Conservation (phyloP, 2,888 invertebrate species). For the Agriopis marginaria region DNA sequence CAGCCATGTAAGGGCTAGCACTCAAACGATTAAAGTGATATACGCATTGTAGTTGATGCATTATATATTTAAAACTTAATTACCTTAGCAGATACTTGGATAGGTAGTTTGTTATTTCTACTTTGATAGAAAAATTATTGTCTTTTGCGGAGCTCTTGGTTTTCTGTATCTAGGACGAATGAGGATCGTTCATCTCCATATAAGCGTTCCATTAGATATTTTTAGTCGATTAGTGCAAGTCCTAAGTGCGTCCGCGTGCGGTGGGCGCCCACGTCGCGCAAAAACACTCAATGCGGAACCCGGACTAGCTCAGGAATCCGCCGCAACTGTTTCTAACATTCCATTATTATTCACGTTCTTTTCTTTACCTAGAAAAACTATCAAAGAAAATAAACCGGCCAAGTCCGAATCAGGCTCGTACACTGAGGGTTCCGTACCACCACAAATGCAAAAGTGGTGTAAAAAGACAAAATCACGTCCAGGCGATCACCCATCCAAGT, state of each 20-base stretch:
- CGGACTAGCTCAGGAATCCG: constrained; percentile 65
- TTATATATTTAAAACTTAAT: no score
- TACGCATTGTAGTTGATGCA: no score
- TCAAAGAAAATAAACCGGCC: constrained; percentile 46
- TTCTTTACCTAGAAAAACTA: constrained; percentile 43
- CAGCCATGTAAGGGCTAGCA: constrained; percentile 1
- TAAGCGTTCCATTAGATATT: neutral
- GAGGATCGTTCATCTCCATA: no score
- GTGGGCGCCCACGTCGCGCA: constrained; percentile 55
- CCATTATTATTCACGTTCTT: constrained; percentile 65
- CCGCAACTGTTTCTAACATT: constrained; percentile 70
- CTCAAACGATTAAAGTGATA: neutral
- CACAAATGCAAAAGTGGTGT: no score
- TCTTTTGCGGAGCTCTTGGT: no score
- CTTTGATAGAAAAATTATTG: no score
- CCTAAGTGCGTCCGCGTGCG: constrained; percentile 45
- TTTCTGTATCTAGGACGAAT: no score
- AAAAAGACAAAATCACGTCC: constrained; percentile 43
- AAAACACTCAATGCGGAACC: constrained; percentile 77
- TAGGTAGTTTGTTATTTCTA: no score
- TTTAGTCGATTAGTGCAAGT: constrained; percentile 17
- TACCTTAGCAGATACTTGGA: no score
- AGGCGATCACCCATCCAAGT: constrained; percentile 80
- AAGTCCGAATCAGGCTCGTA: no score
- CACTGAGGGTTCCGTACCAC: no score